Evolutionary conservation across 2,888 invertebrate genomes (phyloP).

Genomic region (Watsonalla binaria): DNA sequence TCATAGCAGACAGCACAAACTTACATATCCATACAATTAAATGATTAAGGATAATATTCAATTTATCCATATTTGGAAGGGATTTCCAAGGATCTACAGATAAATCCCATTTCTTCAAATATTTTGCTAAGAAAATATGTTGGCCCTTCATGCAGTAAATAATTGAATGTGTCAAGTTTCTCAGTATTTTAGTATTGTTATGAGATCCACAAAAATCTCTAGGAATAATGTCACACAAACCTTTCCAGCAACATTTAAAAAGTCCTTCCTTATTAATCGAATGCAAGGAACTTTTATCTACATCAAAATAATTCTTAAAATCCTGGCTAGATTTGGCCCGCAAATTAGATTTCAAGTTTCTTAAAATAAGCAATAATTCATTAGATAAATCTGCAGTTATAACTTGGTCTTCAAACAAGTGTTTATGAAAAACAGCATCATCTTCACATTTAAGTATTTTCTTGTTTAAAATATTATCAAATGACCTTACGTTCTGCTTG

Average conservation of each 20-base stretch:
- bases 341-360: constrained; percentile 40
- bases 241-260: constrained; percentile 38
- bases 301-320: constrained; percentile 46
- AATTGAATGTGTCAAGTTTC: constrained; percentile 35
- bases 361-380: constrained; percentile 33
- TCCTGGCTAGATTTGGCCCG: constrained; percentile 38
- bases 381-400: constrained; percentile 32
- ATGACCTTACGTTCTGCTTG: constrained; percentile 64
- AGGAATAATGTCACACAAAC: constrained; percentile 51
- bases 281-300: constrained; percentile 21
- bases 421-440: constrained; percentile 19
- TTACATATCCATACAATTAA: constrained; percentile 51
- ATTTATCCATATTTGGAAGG: constrained; percentile 3
- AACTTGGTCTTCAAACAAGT: constrained; percentile 33
- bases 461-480: constrained; percentile 43
- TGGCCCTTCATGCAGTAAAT: constrained; percentile 64
- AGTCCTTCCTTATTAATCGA: constrained; percentile 45
- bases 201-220: constrained; percentile 44
- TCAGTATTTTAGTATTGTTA: constrained; percentile 53
- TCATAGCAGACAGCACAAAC: constrained; percentile 53
- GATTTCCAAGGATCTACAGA: constrained; percentile 40
- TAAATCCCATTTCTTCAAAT: constrained; percentile 51
- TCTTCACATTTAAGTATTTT: constrained; percentile 38
- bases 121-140: constrained; percentile 37
- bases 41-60: constrained; percentile 29